These are phyloP conservation scores for Sapayoa aenigma DNA, from an alignment of 2,113 vertebrate genomes.

Conservation along the genomic window DNA sequence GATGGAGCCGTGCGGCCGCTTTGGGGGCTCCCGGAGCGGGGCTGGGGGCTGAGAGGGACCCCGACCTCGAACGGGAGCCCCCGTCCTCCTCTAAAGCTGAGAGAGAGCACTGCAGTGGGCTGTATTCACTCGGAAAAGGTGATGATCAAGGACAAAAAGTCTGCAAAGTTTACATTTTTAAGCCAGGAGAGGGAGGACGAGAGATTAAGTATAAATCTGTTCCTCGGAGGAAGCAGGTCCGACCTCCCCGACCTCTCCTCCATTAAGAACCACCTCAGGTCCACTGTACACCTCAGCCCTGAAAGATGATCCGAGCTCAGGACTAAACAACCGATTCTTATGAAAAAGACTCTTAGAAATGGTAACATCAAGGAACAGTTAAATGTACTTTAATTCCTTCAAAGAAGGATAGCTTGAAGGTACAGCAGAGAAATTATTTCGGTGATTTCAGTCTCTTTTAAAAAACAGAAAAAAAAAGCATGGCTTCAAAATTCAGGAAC, in stretches of 20 bases:
- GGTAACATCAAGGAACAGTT: constrained; percentile 17
- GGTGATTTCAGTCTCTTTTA: constrained; percentile 19
- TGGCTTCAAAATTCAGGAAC: constrained; percentile 46
- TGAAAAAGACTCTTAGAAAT: constrained; percentile 58
- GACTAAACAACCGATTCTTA: not conserved
- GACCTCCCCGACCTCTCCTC: not conserved
- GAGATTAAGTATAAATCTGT: not conserved
- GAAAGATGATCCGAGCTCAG: not conserved
- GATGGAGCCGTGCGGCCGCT: not conserved
- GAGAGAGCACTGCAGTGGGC: not conserved
- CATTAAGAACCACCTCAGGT: not conserved
- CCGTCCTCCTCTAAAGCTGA: not conserved
- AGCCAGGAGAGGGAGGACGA: not conserved
- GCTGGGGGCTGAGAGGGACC: not conserved
- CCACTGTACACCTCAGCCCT: not conserved
- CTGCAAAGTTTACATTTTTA: not conserved
- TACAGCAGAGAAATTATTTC: constrained; percentile 53
- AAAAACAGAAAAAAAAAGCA: not conserved
- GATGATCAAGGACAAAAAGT: not conserved
- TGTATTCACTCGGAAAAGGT: not conserved
- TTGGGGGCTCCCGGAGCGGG: not conserved
- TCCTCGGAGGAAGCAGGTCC: not conserved
- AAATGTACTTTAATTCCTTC: constrained; percentile 66
- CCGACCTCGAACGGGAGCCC: not conserved
- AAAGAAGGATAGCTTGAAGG: constrained; percentile 46